Conservation (phyloP, 2,888 invertebrate species). For the Lamproptera curius region DNA sequence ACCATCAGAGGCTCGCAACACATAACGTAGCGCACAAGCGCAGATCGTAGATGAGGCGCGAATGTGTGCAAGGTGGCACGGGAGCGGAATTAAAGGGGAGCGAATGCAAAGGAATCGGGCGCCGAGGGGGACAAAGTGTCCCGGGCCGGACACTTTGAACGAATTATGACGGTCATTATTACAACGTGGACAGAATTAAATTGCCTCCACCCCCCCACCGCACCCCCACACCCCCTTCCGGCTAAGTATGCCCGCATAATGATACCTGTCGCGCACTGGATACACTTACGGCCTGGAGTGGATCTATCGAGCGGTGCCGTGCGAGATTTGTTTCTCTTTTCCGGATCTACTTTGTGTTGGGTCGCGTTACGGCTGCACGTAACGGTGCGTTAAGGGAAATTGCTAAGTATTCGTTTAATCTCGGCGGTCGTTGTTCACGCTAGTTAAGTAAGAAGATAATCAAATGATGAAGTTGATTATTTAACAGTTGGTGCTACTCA, state of each 20-base stretch:
- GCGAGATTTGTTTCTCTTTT: conserved; percentile 31
- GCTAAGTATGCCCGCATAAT: conserved; percentile 74
- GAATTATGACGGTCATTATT: conserved; percentile 81
- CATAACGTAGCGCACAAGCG: no score
- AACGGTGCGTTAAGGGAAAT: background rate
- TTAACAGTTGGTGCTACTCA: no score
- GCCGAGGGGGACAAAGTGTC: conserved; percentile 66
- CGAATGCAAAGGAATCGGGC: conserved; percentile 74
- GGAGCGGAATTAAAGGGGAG: conserved; percentile 75
- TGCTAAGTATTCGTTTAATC: no score
- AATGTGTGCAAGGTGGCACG: conserved; percentile 75
- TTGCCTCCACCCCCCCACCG: conserved; percentile 63
- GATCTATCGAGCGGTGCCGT: conserved; percentile 38
- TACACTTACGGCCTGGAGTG: conserved; percentile 55
- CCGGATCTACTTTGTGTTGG: no score
- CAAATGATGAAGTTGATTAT: no score
- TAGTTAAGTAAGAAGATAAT: no score
- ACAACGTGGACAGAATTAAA: conserved; percentile 81
- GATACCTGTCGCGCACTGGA: conserved; percentile 72
- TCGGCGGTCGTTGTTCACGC: no score
- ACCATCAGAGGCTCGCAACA: no score
- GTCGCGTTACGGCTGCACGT: background rate
- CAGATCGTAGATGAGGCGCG: conserved; percentile 51
- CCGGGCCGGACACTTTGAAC: conserved; percentile 80
- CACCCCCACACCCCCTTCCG: conserved; percentile 50